Conservation (phyloP, 2,888 invertebrate species). For the Pristionchus mayeri region DNA sequence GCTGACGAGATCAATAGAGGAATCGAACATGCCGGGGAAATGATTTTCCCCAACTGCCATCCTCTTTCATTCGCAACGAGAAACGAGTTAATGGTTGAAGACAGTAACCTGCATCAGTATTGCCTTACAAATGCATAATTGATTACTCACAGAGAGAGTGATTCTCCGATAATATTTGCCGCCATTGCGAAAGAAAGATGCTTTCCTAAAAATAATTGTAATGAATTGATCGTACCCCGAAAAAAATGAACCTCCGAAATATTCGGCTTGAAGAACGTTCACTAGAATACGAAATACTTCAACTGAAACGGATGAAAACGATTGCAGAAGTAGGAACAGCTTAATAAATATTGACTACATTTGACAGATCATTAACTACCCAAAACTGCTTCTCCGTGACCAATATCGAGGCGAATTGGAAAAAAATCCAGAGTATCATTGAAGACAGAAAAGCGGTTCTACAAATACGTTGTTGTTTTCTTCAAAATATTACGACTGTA, state of each 20-base stretch:
- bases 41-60: neutral
- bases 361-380: neutral
- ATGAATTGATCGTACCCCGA: neutral
- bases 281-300: neutral
- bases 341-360: neutral
- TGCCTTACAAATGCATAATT: neutral
- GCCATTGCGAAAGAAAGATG: neutral
- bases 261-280: neutral
- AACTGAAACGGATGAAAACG: neutral
- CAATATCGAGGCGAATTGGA: neutral
- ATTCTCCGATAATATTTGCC: neutral
- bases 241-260: neutral
- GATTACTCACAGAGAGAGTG: neutral
- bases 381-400: neutral
- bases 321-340: neutral
- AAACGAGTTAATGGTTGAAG: neutral
- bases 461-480: neutral
- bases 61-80: neutral
- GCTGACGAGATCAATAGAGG: neutral
- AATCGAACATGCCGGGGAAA: neutral
- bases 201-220: neutral
- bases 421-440: neutral
- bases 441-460: neutral
- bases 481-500: neutral
- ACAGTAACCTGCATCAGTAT: neutral